Conservation (phyloP, 2,113 vertebrate species). For the Tachuris rubrigastra region DNA sequence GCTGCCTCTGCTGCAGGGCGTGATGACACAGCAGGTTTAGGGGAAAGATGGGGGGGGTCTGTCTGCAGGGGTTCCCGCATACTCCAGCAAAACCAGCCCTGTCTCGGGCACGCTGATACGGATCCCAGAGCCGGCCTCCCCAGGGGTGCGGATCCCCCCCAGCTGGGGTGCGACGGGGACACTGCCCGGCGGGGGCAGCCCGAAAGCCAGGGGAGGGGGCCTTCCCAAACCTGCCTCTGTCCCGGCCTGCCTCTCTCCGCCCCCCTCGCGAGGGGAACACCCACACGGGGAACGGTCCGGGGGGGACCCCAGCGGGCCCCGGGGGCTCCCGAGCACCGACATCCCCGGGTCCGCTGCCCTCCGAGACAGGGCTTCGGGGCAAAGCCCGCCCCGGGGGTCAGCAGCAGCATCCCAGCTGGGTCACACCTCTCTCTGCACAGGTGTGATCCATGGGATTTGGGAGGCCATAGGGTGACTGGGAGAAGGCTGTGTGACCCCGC, state of each 20-base stretch:
- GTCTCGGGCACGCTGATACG: not conserved
- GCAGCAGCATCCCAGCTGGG: not conserved
- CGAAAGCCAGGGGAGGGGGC: not conserved
- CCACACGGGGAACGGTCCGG: not conserved
- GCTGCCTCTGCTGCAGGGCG: not conserved
- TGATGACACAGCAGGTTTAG: not conserved
- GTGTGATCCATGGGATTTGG: not conserved
- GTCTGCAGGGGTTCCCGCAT: not conserved
- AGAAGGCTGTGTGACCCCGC: not conserved
- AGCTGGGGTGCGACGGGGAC: not conserved
- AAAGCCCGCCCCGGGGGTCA: not conserved
- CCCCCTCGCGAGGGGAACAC: constrained; percentile 23
- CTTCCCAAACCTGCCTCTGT: constrained; percentile 3
- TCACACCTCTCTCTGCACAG: not conserved
- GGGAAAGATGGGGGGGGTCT: not conserved
- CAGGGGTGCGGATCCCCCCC: not conserved
- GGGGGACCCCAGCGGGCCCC: not conserved
- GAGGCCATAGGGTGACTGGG: not conserved
- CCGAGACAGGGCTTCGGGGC: not conserved
- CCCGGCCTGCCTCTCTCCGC: constrained; percentile 13
- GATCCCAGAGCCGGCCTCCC: not conserved
- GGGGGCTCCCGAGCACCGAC: not conserved
- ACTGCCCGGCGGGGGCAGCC: not conserved
- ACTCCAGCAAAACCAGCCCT: not conserved
- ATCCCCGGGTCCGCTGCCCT: not conserved